These are phyloP conservation scores for Nothocercus nigrocapillus DNA, from an alignment of 2,113 vertebrate genomes.

Conservation along the genomic window DNA sequence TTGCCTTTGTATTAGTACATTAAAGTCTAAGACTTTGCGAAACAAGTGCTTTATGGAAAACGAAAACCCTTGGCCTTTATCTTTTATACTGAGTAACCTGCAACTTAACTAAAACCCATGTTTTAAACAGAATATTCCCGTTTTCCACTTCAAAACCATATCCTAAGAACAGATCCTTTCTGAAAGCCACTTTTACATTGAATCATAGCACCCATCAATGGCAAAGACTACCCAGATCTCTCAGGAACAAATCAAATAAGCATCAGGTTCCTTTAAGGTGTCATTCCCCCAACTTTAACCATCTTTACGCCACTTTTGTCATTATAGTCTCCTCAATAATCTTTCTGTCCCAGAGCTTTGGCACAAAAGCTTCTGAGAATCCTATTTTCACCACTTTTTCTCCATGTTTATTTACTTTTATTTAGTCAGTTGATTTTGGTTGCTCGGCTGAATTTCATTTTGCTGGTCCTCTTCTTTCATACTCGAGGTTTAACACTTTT, in stretches of 20 bases:
- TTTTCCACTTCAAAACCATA: background rate
- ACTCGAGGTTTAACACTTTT: background rate
- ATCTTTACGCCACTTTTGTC: background rate
- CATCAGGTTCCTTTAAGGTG: background rate
- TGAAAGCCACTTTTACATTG: background rate
- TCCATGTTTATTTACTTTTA: accelerated
- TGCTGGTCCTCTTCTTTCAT: background rate
- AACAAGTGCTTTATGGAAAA: background rate
- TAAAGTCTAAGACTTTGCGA: background rate
- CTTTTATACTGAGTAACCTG: background rate
- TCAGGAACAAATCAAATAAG: background rate
- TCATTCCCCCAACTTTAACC: background rate
- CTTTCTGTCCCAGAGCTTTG: background rate
- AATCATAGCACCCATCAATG: background rate
- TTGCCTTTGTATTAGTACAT: background rate
- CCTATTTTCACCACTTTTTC: background rate
- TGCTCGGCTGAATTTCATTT: background rate
- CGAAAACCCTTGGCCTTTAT: background rate
- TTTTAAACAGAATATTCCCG: background rate
- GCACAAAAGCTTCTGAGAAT: background rate
- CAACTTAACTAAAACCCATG: background rate
- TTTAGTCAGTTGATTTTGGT: background rate
- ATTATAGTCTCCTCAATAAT: background rate
- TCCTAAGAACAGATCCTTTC: background rate
- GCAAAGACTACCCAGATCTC: background rate